Evolutionary conservation across 2,113 vertebrate genomes (phyloP).

Genomic region (Ariopsis seemanni): DNA sequence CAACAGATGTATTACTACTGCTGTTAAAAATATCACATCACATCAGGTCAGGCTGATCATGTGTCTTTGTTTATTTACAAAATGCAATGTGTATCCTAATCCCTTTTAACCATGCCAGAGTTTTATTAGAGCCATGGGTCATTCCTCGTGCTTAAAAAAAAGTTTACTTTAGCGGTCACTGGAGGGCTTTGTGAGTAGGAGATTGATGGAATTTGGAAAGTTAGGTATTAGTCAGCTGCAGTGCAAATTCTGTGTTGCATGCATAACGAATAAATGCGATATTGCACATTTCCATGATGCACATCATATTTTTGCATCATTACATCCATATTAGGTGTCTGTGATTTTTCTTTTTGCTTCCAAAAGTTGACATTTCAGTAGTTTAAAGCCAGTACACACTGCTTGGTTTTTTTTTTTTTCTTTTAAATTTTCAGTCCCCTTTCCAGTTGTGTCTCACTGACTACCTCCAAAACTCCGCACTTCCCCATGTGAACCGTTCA

Average conservation of each 20-base stretch:
- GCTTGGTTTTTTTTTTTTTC: not conserved
- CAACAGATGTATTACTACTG: not conserved
- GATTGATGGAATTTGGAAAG: not conserved
- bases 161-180: conserved; percentile 49
- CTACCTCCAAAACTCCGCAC: not conserved
- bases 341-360: not conserved
- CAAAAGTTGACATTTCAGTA: not conserved
- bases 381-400: not conserved
- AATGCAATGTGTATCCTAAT: conserved; percentile 25
- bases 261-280: not conserved
- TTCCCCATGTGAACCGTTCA: not conserved
- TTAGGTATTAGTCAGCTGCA: not conserved
- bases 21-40: conserved; percentile 26
- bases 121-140: conserved; percentile 9
- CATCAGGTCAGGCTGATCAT: conserved; percentile 19
- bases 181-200: not conserved
- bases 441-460: not conserved
- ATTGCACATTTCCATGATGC: not conserved
- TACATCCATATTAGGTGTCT: not conserved
- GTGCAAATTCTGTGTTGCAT: not conserved
- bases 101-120: conserved; percentile 1
- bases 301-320: not conserved
- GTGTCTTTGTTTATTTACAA: conserved; percentile 45
- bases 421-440: not conserved
- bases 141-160: conserved; percentile 22